Evolutionary conservation across 2,797 vertebrate genomes (phyloP), one percentile per base, ranked within the genome.

Genomic region (Chloroceryle amazona): DNA sequence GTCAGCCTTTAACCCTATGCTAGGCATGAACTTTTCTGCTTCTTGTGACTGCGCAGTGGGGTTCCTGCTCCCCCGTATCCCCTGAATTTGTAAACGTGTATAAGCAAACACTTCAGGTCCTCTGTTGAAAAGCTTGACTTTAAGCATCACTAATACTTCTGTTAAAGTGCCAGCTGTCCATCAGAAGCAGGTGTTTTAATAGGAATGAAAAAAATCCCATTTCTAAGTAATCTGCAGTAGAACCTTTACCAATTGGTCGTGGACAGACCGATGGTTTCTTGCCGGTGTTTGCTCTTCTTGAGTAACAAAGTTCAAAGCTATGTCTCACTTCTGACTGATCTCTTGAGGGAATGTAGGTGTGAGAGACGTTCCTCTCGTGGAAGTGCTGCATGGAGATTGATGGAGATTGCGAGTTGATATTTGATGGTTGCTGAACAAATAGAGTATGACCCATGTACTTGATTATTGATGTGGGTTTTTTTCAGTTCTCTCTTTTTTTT

Each of bases 41-140:
- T 66, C 51, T 70, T 44, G 35, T 39, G 18, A 33, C 29, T 39
- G 3, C 16, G 33, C 47, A 9, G 9, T 7, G 17, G 18, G 9
- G 1, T n/a, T 80, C 41, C 75, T 62, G 31, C 68, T 86, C 31
- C 17, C 15, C 19, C 3, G 0, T 28, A 4, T 51, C 42, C 31
- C 0, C 0, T 12, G 35, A 42, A n/a, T 92, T 63, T 85, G 37
- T 85, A 60, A 73, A 67, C 35, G 35, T 0, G 0, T 47, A 3
- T 23, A 49, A 72, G 39, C 31, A 37, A 78, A 54, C 29, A 5
- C 10, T 81, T 44, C 41, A 60, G 14, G 23, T 51, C 31, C n/a
- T 44, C 74, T 60, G 14, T 42, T 54, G 65, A 60, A 63, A 74
- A 82, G 26, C 51, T 44, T 73, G 20, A 54, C 82, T 7, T 71